Evolutionary conservation across 2,113 vertebrate species (phyloP).

Genomic region (Gasterosteus aculeatus): DNA sequence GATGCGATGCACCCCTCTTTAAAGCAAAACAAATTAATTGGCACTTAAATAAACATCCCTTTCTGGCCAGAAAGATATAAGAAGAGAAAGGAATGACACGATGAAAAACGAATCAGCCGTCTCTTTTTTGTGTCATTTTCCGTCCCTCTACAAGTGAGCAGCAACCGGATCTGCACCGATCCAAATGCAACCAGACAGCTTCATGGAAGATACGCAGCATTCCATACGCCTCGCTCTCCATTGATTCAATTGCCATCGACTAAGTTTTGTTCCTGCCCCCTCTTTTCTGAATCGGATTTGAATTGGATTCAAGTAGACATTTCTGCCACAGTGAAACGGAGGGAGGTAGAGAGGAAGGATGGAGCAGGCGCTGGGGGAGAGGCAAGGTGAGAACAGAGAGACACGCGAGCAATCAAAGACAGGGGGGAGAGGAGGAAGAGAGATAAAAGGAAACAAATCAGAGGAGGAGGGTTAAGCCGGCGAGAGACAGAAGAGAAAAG

Average conservation of each 20-base stretch:
- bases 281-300: constrained; percentile 66
- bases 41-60: constrained; percentile 53
- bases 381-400: constrained; percentile 50
- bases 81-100: constrained; percentile 58
- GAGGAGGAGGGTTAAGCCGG: constrained; percentile 31
- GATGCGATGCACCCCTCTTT: constrained; percentile 24
- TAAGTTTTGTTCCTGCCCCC: constrained; percentile 67
- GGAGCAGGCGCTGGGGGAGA: constrained; percentile 21
- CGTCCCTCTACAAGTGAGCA: constrained; percentile 45
- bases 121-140: constrained; percentile 49
- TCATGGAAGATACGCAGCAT: constrained; percentile 67
- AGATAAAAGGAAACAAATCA: constrained; percentile 64
- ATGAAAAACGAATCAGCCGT: constrained; percentile 68
- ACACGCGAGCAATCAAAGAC: constrained; percentile 41
- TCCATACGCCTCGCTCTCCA: constrained; percentile 65
- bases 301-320: constrained; percentile 65
- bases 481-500: constrained; percentile 48
- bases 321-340: constrained; percentile 58
- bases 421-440: constrained; percentile 21
- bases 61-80: constrained; percentile 18
- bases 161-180: constrained; percentile 66
- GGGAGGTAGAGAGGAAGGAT: constrained; percentile 29
- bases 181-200: constrained; percentile 75
- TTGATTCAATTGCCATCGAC: constrained; percentile 74
- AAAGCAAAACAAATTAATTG: constrained; percentile 63